Base-by-base conservation (phyloP, 2,888 invertebrate species). In the Teleogryllus oceanicus region DNA sequence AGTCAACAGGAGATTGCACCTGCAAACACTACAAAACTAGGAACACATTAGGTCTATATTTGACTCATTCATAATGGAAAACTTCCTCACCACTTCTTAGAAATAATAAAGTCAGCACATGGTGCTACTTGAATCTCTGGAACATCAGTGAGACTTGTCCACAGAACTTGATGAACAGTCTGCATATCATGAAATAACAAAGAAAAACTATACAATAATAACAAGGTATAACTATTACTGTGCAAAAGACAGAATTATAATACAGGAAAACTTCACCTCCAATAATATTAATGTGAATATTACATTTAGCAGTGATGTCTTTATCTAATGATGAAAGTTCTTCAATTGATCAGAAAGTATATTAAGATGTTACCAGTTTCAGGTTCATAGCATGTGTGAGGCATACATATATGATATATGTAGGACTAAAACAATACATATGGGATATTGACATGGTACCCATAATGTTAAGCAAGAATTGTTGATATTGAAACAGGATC, bases 1-100 rank as follows among this genome's bases (percentile, higher is more conserved):
- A 62, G 62, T 62, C 62, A 62, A 62, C 62, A 62, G 62, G 62
- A 62, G n/a, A n/a, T 62, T 62, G 13, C n/a, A 62, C 62, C 62
- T 62, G 62, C 62, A 13, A 37, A 37, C n/a, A 18, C 62, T 62
- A 62, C 62, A 18, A 62, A 62, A 62, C 62, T 62, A 62, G 62
- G 62, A 62, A 62, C 62, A 62, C 62, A 62, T 62, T 11, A n/a
- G 62, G 62, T 62, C 62, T 62, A n/a, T n/a, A 18, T 62, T 18
- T 62, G 62, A 62, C 62, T 62, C 62, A 62, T 62, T 62, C n/a
- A 62, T 18, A 62, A 62, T n/a, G 13, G 62, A 62, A 62, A 18
- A 18, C 62, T 18, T 62, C 62, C 62, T 62, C n/a, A 62, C 13
- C 62, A 62, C 62, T 5, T 62, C 62, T n/a, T 62, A 62, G 62